These are phyloP conservation scores for Sturnus vulgaris DNA, from an alignment of 2,113 vertebrate species.

Conservation along the genomic window DNA sequence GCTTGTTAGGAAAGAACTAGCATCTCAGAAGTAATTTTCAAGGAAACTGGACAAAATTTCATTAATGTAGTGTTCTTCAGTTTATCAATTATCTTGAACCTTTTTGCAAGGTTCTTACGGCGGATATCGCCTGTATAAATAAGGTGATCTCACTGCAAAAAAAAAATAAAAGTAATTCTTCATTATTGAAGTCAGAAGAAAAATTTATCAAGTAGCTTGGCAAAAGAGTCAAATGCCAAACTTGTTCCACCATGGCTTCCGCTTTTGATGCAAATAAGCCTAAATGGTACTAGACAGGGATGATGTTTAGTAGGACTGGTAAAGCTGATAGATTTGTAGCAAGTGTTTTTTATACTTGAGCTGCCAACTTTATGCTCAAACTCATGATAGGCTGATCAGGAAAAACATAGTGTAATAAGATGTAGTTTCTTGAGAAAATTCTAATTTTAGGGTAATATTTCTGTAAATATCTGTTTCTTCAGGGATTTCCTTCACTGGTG, in stretches of 20 bases:
- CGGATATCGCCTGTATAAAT: neutral
- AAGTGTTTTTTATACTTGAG: neutral
- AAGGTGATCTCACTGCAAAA: neutral
- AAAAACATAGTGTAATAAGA: neutral
- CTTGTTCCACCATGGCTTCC: neutral
- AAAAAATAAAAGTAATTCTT: neutral
- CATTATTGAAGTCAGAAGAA: neutral
- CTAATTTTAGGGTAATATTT: neutral
- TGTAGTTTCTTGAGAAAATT: neutral
- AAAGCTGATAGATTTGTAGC: neutral
- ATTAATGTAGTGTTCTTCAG: neutral
- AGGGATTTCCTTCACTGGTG: neutral
- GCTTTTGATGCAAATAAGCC: neutral
- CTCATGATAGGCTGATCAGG: neutral
- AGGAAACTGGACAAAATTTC: neutral
- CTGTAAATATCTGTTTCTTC: neutral
- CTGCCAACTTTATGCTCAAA: neutral
- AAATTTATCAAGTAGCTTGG: neutral
- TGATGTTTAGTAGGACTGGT: neutral
- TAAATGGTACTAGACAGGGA: neutral
- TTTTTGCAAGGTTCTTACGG: neutral
- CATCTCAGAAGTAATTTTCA: neutral
- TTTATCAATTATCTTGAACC: neutral
- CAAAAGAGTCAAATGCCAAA: neutral
- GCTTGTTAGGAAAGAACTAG: neutral